Base-by-base conservation (phyloP, 2,888 invertebrate genomes). In the Pseudoips prasinana region DNA sequence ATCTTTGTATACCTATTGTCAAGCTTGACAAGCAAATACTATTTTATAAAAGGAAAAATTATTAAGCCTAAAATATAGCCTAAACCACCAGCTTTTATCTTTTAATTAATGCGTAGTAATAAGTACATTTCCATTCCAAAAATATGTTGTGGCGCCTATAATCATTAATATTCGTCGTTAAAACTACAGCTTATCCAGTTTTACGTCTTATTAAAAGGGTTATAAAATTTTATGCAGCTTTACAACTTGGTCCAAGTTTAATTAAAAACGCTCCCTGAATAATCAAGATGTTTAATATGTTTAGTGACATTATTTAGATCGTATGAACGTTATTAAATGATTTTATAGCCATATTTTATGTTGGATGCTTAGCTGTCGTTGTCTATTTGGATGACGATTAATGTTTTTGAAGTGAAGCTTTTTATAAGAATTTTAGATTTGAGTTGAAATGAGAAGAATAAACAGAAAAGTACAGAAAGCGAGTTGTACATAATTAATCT, bases 231-330 rank as follows among this genome's bases (percentile, higher is more conserved):
- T 80, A 88, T 81, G 79, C 72, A 56, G 57, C 72, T 61, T 61
- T 66, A 61, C 64, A 73, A 77, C 72, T 78, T 70, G 67, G 67
- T 64, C 64, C 60, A 64, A 64, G 64, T 72, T 83, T 87, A 87
- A 87, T 87, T 87, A 87, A 87, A 87, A 81, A 86, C 84, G 87
- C 64, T 73, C 67, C 73, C 67, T 74, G 87, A 84, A 87, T 87
- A 86, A 79, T 79, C 73, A 84, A 82, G 76, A 78, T 64, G 69
- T 78, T 73, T 35, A 47, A 29, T 50, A 50, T 26, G 25, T 36
- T 50, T 45, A 33, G 49, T 39, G 50, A 56, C 55, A 52, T 57
- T 61, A 66, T 63, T 65, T 58, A 64, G 58, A 49, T 51, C 53
- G 47, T 55, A 57, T 47, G 56, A 54, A 46, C 39, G 51, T 45